Evolutionary conservation across 2,797 vertebrate species (phyloP).

Genomic region (Chaetodon trifasciatus): DNA sequence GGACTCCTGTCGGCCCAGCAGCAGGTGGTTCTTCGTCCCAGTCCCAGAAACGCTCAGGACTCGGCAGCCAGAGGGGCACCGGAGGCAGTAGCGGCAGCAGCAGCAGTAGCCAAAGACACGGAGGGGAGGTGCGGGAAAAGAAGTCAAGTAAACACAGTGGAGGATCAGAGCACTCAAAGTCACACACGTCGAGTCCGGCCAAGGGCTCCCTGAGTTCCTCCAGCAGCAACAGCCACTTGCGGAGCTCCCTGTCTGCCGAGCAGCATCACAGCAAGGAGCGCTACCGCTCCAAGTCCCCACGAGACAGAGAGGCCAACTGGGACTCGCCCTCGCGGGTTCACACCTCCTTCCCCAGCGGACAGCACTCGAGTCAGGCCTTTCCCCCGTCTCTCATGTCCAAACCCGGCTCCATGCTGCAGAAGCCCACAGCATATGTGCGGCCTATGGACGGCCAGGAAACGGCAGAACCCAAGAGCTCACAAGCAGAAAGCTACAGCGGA

Average conservation of each 20-base stretch:
- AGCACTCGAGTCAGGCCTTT: conserved; percentile 94
- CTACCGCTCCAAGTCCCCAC: conserved; percentile 94
- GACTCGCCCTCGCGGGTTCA: conserved; percentile 97
- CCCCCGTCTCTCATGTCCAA: conserved; percentile 97
- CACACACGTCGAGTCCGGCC: conserved; percentile 92
- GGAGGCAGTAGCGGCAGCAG: conserved; percentile 79
- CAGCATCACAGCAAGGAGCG: conserved; percentile 96
- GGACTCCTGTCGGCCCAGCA: conserved; percentile 96
- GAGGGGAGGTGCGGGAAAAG: conserved; percentile 90
- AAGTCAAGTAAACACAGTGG: conserved; percentile 93
- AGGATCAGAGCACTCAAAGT: conserved; percentile 93
- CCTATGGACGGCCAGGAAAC: conserved; percentile 99
- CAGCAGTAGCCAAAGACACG: conserved; percentile 90
- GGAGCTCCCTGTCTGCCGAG: conserved; percentile 89
- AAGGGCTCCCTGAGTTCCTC: conserved; percentile 90
- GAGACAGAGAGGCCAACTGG: conserved; percentile 96
- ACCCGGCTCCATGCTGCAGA: conserved; percentile 95
- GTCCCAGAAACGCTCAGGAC: conserved; percentile 92
- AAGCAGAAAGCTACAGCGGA: conserved; percentile 92
- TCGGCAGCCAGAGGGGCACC: conserved; percentile 84
- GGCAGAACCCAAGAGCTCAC: conserved; percentile 93
- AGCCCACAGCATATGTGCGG: conserved; percentile 98
- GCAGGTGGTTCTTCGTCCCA: conserved; percentile 89
- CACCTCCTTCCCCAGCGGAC: conserved; percentile 91
- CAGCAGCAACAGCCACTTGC: conserved; percentile 85